Evolutionary conservation across 37 sponge, comb jelly and placozoan genomes (phyloP), one percentile per base, ranked within the genome.

Genomic region (Oopsacas minuta): DNA sequence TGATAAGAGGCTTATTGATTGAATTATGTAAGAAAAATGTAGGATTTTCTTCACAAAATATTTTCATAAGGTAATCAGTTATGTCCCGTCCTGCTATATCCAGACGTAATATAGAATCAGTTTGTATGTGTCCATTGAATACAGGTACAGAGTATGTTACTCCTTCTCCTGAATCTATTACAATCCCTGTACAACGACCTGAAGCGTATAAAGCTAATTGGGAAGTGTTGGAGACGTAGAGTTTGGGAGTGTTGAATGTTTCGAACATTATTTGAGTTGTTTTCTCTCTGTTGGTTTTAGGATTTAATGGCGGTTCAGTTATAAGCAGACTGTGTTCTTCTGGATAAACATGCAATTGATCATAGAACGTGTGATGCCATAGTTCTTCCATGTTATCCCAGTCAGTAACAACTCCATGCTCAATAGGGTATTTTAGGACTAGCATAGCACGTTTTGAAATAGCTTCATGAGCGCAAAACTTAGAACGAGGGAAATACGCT

Each of bases 261-360:
- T 89, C 89, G 49, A 89, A 89, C 89, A 89, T 89, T 25, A 89
- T 89, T 39, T 89, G 86, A 32, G 89, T 89, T 81, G 51, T 89
- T 81, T 89, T 89, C 81, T 89, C 89, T 1, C 89, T 46, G 87
- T 88, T 87, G 30, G 89, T 82, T 39, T 81, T 88, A 25, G 89
- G 83, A 39, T 87, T 38, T 37, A 82, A 36, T 23, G 82, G 81
- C 23, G 39, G 38, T 81, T 82, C 86, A 23, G 86, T 85, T 37
- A 87, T 36, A 22, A 85, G 36, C 81, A 82, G 32, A 37, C 69
- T 82, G 83, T 88, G 89, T 52, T 88, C 89, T 53, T 88, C 89
- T 36, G 89, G 84, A 35, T 53, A 10, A 20, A 87, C 85, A 37
- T 85, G 88, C 37, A 87, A 75, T 32, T 86, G 85, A 22, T 86